phyloP scores from a whole-genome alignment of 2,113 vertebrate genomes.

The Mesocricetus auratus region DNA sequence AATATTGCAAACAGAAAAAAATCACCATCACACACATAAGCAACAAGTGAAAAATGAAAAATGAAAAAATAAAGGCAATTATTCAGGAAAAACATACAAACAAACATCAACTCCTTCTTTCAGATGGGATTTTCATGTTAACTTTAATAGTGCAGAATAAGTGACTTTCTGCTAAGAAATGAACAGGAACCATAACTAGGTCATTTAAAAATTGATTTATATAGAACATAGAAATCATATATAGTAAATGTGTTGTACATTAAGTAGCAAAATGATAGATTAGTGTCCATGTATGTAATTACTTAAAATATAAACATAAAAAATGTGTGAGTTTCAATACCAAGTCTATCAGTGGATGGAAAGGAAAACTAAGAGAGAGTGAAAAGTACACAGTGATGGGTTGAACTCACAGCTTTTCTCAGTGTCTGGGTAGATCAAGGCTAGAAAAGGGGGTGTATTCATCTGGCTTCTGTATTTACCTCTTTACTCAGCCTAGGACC shows the following conservation, averaged over 20 bases:
- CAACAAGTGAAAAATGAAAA: neutral
- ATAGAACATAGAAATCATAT: slow-evolving; percentile 6
- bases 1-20: neutral
- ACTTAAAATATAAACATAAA: neutral
- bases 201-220: neutral
- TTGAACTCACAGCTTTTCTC: neutral
- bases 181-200: neutral
- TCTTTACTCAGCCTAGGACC: neutral
- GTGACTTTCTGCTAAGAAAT: neutral
- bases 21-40: slow-evolving; percentile 1
- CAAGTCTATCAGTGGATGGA: neutral
- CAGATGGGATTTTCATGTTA: neutral
- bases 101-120: neutral
- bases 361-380: neutral
- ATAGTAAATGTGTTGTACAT: neutral
- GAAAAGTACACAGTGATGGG: neutral
- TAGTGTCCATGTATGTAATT: neutral
- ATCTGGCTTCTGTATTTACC: neutral
- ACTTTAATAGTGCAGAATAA: slow-evolving; percentile 38
- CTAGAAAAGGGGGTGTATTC: neutral
- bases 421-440: neutral
- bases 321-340: neutral
- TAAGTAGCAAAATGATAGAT: neutral
- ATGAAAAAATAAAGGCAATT: neutral
- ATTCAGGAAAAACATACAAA: neutral